Evolutionary conservation across 2,797 vertebrate species (phyloP).

Genomic region (Sylvia borin): DNA sequence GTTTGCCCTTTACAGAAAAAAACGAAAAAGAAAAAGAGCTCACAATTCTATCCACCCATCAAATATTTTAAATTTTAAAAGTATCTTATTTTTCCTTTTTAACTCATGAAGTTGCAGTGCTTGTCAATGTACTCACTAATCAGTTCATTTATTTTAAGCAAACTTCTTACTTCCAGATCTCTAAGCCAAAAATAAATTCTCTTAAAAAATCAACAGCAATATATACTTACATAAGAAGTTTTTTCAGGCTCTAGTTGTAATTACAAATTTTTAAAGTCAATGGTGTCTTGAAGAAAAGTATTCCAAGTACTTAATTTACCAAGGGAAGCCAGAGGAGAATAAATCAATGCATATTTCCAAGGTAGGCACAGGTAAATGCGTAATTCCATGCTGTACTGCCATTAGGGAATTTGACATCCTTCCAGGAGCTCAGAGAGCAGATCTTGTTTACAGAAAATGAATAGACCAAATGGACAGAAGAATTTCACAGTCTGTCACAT

Average conservation of each 20-base stretch:
- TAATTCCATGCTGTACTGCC: neutral
- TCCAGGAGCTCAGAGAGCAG: neutral
- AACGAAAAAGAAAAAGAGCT: neutral
- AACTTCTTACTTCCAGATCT: neutral
- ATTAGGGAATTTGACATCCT: neutral
- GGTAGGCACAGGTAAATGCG: neutral
- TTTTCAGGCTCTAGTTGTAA: neutral
- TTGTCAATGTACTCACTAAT: neutral
- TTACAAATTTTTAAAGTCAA: neutral
- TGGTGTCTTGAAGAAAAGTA: neutral
- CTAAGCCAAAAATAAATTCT: neutral
- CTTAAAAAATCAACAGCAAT: neutral
- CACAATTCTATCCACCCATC: neutral
- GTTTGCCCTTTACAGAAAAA: neutral
- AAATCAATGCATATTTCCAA: neutral
- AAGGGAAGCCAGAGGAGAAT: neutral
- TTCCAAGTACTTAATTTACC: neutral
- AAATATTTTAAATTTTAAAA: neutral
- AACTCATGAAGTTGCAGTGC: neutral
- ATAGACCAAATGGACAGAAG: neutral
- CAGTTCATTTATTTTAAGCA: slow-evolving; percentile 16
- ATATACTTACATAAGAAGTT: neutral
- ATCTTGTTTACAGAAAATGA: neutral
- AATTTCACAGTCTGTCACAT: neutral
- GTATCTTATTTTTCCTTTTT: neutral